These are phyloP conservation scores for Conger conger DNA, from an alignment of 2,113 vertebrate genomes.

Conservation along the genomic window DNA sequence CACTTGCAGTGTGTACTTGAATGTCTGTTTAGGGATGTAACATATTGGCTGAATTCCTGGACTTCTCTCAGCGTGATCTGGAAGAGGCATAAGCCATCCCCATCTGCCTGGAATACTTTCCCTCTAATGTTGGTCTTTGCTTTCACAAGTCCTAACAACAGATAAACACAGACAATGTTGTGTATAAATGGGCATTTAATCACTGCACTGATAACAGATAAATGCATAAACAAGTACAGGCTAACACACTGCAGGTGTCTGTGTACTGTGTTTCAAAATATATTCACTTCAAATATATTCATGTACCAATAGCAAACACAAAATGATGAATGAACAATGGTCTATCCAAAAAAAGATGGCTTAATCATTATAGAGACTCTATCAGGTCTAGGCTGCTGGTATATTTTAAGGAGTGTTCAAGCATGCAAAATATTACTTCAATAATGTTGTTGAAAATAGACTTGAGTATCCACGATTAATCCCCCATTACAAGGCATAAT, in stretches of 20 bases:
- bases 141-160: conserved; percentile 59
- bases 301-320: neutral
- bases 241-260: neutral
- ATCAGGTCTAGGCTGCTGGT: neutral
- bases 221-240: neutral
- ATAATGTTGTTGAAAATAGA: too few relatives aligned
- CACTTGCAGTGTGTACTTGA: conserved; percentile 59
- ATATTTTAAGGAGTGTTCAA: neutral
- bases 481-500: too few relatives aligned
- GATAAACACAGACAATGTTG: conserved; percentile 58
- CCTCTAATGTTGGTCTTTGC: conserved; percentile 62
- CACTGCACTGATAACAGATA: conserved; percentile 44
- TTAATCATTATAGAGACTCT: neutral
- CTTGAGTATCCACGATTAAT: too few relatives aligned
- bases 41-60: conserved; percentile 65
- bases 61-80: conserved; percentile 67
- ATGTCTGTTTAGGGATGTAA: conserved; percentile 51
- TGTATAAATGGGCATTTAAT: conserved; percentile 55
- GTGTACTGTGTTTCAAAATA: too few relatives aligned
- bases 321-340: neutral
- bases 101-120: conserved; percentile 66
- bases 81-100: conserved; percentile 74
- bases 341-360: neutral
- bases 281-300: neutral
- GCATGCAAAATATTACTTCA: too few relatives aligned